phyloP scores from a whole-genome alignment of 2,797 vertebrate species.

The Pristis pectinata region DNA sequence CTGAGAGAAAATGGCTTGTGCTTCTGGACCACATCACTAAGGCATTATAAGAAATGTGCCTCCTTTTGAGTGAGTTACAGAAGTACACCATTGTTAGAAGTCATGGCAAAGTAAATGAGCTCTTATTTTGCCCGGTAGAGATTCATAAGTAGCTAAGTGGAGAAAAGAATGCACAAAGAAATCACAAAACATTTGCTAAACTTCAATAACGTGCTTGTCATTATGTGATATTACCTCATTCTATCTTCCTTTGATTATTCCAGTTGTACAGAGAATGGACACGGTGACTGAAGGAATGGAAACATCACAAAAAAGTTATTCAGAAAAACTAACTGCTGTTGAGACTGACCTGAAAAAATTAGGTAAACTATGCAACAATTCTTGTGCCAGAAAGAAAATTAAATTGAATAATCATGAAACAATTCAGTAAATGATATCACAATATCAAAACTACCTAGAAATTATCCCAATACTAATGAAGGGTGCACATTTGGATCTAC shows the following conservation, averaged over 20 bases:
- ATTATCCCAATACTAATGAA: neutral
- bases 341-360: constrained; percentile 83
- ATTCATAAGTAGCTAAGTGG: neutral
- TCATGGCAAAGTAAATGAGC: neutral
- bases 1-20: neutral
- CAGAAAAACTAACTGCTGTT: constrained; percentile 80
- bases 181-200: neutral
- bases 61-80: neutral
- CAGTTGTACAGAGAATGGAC: constrained; percentile 95
- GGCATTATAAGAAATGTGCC: neutral
- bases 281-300: constrained; percentile 83
- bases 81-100: neutral
- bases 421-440: neutral
- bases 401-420: neutral
- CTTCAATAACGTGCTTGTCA: neutral
- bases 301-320: constrained; percentile 67
- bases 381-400: neutral
- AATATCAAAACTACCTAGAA: neutral
- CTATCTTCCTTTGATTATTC: constrained; percentile 37
- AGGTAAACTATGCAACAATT: constrained; percentile 58
- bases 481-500: too few relatives aligned
- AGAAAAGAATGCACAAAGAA: neutral
- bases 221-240: neutral
- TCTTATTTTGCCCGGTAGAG: neutral
- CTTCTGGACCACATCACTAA: neutral